Evolutionary conservation across 2,113 vertebrate genomes (phyloP).

Genomic region (Gila orcuttii): DNA sequence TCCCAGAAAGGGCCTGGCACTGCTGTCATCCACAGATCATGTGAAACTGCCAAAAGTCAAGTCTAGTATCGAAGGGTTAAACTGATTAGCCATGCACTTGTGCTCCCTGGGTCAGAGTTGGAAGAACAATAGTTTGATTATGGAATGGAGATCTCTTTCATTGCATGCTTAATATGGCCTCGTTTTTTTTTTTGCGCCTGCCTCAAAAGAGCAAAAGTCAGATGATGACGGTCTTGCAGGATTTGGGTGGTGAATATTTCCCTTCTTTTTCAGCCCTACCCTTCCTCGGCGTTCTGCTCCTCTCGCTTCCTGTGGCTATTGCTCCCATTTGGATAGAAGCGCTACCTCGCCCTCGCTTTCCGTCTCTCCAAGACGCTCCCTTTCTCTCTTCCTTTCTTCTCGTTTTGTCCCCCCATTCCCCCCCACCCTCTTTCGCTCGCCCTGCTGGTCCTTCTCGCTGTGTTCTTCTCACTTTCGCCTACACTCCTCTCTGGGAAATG

Average conservation of each 20-base stretch:
- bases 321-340: constrained; percentile 58
- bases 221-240: constrained; percentile 65
- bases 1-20: constrained; percentile 72
- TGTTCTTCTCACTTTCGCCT: constrained; percentile 77
- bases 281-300: constrained; percentile 39
- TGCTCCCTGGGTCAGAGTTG: constrained; percentile 74
- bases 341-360: constrained; percentile 62
- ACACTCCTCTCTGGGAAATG: constrained; percentile 91
- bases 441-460: constrained; percentile 70
- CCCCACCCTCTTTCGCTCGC: constrained; percentile 52
- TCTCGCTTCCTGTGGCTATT: constrained; percentile 67
- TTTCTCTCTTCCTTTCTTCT: constrained; percentile 59
- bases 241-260: constrained; percentile 65
- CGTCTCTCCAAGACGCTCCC: constrained; percentile 71
- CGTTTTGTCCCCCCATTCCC: background rate
- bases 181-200: constrained; percentile 60
- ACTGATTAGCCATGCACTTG: constrained; percentile 81
- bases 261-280: constrained; percentile 58
- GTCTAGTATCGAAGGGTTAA: constrained; percentile 71
- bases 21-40: constrained; percentile 76
- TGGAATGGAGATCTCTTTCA: constrained; percentile 72
- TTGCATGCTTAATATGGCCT: constrained; percentile 65
- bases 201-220: constrained; percentile 65
- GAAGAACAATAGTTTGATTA: constrained; percentile 80
- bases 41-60: constrained; percentile 70